Percentiles rank a stretch among this genome's conserved stretches.
These are phyloP conservation scores for Oegoconia quadripuncta DNA, from an alignment of 2,888 invertebrate genomes.

Conservation along the genomic window DNA sequence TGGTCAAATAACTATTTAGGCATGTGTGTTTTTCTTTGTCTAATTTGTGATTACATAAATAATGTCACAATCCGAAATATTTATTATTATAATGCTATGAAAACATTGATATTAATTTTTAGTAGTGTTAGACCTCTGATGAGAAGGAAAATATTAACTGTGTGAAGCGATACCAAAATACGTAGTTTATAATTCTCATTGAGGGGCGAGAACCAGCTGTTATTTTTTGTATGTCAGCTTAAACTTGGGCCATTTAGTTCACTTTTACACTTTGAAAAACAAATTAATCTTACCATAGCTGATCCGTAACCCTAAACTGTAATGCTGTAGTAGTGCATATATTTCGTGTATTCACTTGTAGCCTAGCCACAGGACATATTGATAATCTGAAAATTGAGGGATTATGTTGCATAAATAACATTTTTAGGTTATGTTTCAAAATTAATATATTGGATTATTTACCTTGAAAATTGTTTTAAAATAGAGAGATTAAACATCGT, in stretches of 20 bases:
- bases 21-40: no score
- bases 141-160: no score
- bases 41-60: no score
- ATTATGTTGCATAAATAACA: slow-evolving; percentile 6
- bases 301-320: slow-evolving; percentile 64
- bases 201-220: no score
- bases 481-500: slow-evolving; percentile 52
- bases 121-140: no score
- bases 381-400: slow-evolving; percentile 47
- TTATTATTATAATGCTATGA: no score
- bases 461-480: slow-evolving; percentile 61
- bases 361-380: slow-evolving; percentile 37
- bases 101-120: no score
- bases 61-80: no score
- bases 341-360: slow-evolving; percentile 38
- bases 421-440: slow-evolving; percentile 13
- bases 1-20: no score
- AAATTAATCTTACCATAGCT: slow-evolving; percentile 50
- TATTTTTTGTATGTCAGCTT: neutral
- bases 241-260: neutral
- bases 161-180: no score
- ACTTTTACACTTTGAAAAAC: neutral
- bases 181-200: no score
- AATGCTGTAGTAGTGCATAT: slow-evolving; percentile 44
- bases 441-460: slow-evolving; percentile 1